Percentiles rank a stretch among this genome's conserved stretches.
phyloP scores from a whole-genome alignment of 2,888 invertebrate genomes.

The Ceraclea dissimilis region DNA sequence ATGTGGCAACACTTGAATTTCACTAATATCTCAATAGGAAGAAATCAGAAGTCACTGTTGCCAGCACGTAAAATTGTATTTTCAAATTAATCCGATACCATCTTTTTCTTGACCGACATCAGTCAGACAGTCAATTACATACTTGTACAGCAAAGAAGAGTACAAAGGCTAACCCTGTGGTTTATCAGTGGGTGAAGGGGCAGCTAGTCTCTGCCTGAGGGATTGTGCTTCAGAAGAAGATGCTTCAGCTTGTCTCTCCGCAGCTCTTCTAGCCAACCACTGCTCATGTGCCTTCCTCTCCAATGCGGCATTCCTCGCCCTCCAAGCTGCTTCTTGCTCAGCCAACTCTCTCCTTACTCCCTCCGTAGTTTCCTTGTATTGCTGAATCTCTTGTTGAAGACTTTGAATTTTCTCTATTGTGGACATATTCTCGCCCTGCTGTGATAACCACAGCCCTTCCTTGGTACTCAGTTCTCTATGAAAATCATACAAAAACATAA shows the following conservation, averaged over 20 bases:
- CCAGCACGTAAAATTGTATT: no score
- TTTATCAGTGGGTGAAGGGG: slow-evolving; percentile 29
- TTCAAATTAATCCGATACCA: no score
- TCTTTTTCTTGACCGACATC: no score
- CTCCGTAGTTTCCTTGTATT: slow-evolving; percentile 66
- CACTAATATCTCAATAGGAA: no score
- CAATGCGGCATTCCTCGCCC: slow-evolving; percentile 64
- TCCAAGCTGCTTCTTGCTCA: slow-evolving; percentile 67
- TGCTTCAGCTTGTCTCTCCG: slow-evolving; percentile 76
- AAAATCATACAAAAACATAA: not conserved
- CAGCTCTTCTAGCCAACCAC: slow-evolving; percentile 77
- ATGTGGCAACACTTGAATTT: no score
- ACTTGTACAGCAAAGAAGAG: no score
- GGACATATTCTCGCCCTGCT: slow-evolving; percentile 73
- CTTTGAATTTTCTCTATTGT: slow-evolving; percentile 71
- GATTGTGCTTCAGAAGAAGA: slow-evolving; percentile 29
- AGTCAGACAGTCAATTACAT: no score
- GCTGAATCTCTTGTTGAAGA: slow-evolving; percentile 72
- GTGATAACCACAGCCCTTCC: slow-evolving; percentile 70
- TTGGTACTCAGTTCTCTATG: slow-evolving; percentile 65
- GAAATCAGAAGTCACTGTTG: no score
- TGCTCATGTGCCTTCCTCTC: slow-evolving; percentile 81
- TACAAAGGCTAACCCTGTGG: no score
- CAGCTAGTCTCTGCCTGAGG: slow-evolving; percentile 38
- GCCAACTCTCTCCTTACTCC: slow-evolving; percentile 74